A percentile compares a stretch with the other conserved stretches of the same genome.
Conservation (phyloP, 1,140 invertebrate species). For the Drosophila persimilis region DNA sequence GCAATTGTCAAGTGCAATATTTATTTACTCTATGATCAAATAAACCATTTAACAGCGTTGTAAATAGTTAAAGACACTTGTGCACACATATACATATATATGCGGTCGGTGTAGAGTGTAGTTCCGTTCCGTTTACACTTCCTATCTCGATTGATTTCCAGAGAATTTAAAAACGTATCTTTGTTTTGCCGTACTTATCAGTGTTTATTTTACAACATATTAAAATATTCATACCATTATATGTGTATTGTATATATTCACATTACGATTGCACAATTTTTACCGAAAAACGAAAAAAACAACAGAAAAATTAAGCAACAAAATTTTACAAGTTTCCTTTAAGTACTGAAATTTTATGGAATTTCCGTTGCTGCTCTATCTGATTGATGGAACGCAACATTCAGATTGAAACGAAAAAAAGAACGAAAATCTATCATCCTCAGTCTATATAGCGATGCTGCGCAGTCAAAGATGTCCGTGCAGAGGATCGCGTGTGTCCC, state of each 20-base stretch:
- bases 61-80: constrained; percentile 6
- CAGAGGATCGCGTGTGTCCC: constrained; percentile 64
- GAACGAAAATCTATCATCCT: constrained; percentile 46
- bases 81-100: background rate
- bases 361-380: constrained; percentile 27
- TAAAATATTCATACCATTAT: constrained; percentile 63
- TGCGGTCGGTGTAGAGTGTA: background rate
- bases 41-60: constrained; percentile 12
- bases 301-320: constrained; percentile 31
- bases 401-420: constrained; percentile 32
- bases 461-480: constrained; percentile 65
- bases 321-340: constrained; percentile 41
- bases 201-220: constrained; percentile 49
- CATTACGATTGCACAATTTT: constrained; percentile 66
- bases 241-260: constrained; percentile 62
- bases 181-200: constrained; percentile 19
- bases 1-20: background rate
- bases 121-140: background rate
- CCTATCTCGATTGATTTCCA: background rate
- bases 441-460: constrained; percentile 51
- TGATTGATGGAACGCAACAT: constrained; percentile 16
- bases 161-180: background rate
- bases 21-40: background rate
- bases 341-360: constrained; percentile 65
- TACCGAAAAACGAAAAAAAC: constrained; percentile 35